Conservation (phyloP, 2,797 vertebrate species). For the Gallinago nigripennis region DNA sequence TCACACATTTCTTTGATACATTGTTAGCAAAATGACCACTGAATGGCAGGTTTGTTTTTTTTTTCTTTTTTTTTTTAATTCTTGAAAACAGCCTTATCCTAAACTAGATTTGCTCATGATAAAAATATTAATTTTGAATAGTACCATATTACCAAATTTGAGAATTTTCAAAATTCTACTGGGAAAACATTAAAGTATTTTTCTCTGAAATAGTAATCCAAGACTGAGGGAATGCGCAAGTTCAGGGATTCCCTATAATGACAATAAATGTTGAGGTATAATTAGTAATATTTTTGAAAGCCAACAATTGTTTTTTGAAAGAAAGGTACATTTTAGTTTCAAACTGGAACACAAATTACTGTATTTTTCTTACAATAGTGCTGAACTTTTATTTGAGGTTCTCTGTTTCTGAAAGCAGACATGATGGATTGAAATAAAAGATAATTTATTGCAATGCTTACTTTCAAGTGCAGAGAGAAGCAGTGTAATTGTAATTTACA, state of each 20-base stretch:
- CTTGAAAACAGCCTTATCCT: background rate
- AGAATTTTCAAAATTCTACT: slow-evolving; percentile 37
- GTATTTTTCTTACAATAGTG: slow-evolving; percentile 81
- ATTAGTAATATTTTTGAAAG: slow-evolving; percentile 81
- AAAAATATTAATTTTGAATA: slow-evolving; percentile 22
- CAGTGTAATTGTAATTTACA: slow-evolving; percentile 86
- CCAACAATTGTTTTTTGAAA: slow-evolving; percentile 77
- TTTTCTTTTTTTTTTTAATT: background rate
- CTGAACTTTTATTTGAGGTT: slow-evolving; percentile 83
- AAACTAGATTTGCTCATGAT: background rate
- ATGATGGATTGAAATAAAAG: slow-evolving; percentile 86
- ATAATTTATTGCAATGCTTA: slow-evolving; percentile 87
- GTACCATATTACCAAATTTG: background rate
- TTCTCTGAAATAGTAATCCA: slow-evolving; percentile 40
- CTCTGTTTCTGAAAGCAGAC: slow-evolving; percentile 81
- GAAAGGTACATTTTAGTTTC: slow-evolving; percentile 77
- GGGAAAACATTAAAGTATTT: slow-evolving; percentile 18
- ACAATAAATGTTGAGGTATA: slow-evolving; percentile 75
- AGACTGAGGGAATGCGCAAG: slow-evolving; percentile 66
- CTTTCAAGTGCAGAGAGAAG: slow-evolving; percentile 81
- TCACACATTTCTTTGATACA: background rate
- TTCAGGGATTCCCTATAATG: slow-evolving; percentile 70
- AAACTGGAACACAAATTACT: slow-evolving; percentile 81
- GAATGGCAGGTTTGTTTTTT: background rate
- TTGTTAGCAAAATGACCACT: background rate